These are phyloP conservation scores for Balaeniceps rex DNA, from an alignment of 2,113 vertebrate species.

Conservation along the genomic window DNA sequence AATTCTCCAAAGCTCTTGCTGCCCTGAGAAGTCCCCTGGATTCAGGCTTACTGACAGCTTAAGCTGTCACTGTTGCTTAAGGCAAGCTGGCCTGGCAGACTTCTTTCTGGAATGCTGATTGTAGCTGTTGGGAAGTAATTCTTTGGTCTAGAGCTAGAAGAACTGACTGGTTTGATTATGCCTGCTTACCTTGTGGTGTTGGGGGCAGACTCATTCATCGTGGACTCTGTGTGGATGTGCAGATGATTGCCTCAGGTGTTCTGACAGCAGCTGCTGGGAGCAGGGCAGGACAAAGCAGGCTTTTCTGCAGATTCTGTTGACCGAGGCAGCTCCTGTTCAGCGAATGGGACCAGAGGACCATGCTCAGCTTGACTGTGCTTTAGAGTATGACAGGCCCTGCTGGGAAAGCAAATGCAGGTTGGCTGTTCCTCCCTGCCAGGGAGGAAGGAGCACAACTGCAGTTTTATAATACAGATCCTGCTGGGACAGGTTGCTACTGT, in stretches of 20 bases:
- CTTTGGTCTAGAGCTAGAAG: not conserved
- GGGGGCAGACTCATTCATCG: not conserved
- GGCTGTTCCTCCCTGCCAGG: not conserved
- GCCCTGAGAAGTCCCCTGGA: not conserved
- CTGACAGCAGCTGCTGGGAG: not conserved
- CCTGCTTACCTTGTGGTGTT: not conserved
- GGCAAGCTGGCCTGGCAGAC: not conserved
- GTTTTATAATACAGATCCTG: not conserved
- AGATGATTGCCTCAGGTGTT: not conserved
- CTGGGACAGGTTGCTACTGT: not conserved
- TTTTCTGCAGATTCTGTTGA: not conserved
- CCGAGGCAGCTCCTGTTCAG: not conserved
- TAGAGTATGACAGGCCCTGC: not conserved
- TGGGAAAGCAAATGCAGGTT: not conserved
- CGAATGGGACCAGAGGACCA: not conserved
- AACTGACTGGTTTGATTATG: not conserved
- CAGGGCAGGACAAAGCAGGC: not conserved
- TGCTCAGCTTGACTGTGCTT: not conserved
- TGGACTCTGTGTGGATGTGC: not conserved
- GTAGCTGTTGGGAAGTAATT: not conserved
- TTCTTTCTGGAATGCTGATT: not conserved
- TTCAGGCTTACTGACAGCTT: not conserved
- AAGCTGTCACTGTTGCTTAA: not conserved
- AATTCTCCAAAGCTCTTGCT: not conserved
- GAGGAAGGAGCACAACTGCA: not conserved